phyloP scores from a whole-genome alignment of 1,140 invertebrate genomes.

The Linepithema humile region DNA sequence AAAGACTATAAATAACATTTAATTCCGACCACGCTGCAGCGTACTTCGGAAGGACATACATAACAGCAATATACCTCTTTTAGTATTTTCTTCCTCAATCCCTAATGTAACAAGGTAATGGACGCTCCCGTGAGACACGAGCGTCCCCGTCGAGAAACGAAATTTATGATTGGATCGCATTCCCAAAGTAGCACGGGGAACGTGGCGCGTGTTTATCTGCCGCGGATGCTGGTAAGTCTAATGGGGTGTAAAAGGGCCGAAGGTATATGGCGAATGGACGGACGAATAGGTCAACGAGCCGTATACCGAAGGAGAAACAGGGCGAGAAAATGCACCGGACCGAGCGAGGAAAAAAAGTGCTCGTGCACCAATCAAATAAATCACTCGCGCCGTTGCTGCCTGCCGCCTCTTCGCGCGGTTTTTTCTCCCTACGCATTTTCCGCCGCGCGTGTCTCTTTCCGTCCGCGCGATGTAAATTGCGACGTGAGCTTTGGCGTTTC shows the following conservation, averaged over 20 bases:
- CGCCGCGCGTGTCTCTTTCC: not conserved
- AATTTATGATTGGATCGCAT: slow-evolving; percentile 56
- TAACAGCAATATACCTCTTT: slow-evolving; percentile 9
- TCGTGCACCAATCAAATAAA: slow-evolving; percentile 53
- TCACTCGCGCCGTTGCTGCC: slow-evolving; percentile 15
- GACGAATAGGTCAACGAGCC: slow-evolving; percentile 64
- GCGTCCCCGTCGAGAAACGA: slow-evolving; percentile 24
- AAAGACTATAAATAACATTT: not conserved
- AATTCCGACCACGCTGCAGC: not conserved
- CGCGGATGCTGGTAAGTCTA: slow-evolving; percentile 60
- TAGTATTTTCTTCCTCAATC: slow-evolving; percentile 23
- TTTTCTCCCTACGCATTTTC: slow-evolving; percentile 35
- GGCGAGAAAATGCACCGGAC: slow-evolving; percentile 50
- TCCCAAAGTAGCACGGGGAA: slow-evolving; percentile 17
- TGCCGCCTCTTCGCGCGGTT: not conserved
- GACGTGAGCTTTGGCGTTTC: not conserved
- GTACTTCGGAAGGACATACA: not conserved
- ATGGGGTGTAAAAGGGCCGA: slow-evolving; percentile 66
- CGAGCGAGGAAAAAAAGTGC: not conserved
- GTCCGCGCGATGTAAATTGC: slow-evolving; percentile 25
- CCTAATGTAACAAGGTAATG: slow-evolving; percentile 30
- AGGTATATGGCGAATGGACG: slow-evolving; percentile 49
- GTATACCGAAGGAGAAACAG: slow-evolving; percentile 54
- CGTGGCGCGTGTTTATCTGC: slow-evolving; percentile 30
- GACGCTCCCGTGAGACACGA: not conserved